Conservation (phyloP, 2,888 invertebrate genomes). For the Auanema freiburgensis region DNA sequence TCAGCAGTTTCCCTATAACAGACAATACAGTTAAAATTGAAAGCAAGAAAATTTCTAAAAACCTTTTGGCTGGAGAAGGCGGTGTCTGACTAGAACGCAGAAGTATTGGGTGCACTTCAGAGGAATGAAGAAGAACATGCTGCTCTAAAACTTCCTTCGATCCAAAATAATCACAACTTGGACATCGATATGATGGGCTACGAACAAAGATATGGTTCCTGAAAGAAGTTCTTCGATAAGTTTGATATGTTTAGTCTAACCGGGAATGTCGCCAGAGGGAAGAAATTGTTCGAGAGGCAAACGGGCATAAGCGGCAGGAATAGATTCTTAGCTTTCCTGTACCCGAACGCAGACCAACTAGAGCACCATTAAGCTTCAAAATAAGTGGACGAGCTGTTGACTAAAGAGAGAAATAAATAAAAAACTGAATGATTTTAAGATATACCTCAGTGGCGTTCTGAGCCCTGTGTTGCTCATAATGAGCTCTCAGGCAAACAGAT, state of each 20-base stretch:
- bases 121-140: slow-evolving; percentile 15
- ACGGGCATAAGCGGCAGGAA: slow-evolving; percentile 30
- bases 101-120: too few relatives aligned
- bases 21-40: too few relatives aligned
- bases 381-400: background rate
- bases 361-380: slow-evolving; percentile 8
- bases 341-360: slow-evolving; percentile 22
- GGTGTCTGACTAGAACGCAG: too few relatives aligned
- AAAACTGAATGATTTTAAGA: background rate
- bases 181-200: slow-evolving; percentile 11
- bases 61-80: too few relatives aligned
- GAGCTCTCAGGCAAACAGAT: slow-evolving; percentile 29
- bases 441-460: slow-evolving; percentile 18
- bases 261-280: slow-evolving; percentile 30
- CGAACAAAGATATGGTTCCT: slow-evolving; percentile 8
- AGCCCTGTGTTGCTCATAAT: slow-evolving; percentile 25
- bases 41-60: too few relatives aligned
- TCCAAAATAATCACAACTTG: slow-evolving; percentile 14
- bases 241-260: slow-evolving; percentile 1
- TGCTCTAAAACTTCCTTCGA: slow-evolving; percentile 13
- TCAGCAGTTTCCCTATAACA: too few relatives aligned
- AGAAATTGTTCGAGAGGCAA: slow-evolving; percentile 19
- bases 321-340: slow-evolving; percentile 25
- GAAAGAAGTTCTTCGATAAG: background rate
- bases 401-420: slow-evolving; percentile 2